Conservation (phyloP, 2,113 vertebrate species). For the Hemiscyllium ocellatum region DNA sequence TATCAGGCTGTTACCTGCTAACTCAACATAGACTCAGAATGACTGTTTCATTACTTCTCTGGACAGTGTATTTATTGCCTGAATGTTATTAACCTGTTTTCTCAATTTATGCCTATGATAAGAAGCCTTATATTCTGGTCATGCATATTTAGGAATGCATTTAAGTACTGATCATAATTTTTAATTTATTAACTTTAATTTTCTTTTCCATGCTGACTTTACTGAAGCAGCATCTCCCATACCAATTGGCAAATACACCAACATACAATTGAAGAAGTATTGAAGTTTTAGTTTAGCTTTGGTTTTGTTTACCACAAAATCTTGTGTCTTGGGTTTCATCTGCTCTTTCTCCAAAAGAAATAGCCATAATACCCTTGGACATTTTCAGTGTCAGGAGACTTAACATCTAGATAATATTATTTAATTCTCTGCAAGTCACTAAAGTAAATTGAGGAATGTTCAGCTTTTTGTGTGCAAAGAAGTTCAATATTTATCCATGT, state of each 20-base stretch:
- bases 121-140: neutral
- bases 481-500: neutral
- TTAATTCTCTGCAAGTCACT: neutral
- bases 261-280: neutral
- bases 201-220: neutral
- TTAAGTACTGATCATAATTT: neutral
- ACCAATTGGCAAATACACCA: neutral
- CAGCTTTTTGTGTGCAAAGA: neutral
- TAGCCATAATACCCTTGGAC: neutral
- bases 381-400: neutral
- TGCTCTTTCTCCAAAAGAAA: neutral
- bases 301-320: neutral
- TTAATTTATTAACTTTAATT: neutral
- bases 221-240: neutral
- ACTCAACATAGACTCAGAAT: neutral
- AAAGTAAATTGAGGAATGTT: neutral
- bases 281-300: neutral
- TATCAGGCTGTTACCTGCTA: neutral
- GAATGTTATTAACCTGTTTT: neutral
- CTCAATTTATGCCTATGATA: neutral
- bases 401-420: neutral
- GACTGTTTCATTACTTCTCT: neutral
- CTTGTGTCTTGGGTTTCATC: neutral
- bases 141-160: neutral
- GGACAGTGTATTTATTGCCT: neutral